phyloP scores from a whole-genome alignment of 2,888 invertebrate genomes.

The Dermolepida albohirtum region DNA sequence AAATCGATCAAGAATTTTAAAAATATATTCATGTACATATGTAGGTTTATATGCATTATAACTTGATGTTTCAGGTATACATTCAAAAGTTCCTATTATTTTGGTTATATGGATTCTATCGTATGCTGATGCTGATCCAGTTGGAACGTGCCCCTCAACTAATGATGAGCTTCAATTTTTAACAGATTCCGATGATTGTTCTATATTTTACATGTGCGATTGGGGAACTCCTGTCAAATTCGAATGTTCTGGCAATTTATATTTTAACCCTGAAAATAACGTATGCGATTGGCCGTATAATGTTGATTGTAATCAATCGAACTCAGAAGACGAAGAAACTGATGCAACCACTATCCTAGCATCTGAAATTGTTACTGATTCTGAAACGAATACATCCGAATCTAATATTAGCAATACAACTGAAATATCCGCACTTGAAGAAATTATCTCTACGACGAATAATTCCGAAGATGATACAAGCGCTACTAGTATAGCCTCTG shows the following conservation, averaged over 20 bases:
- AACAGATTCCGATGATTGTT: constrained; percentile 1
- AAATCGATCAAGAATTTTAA: no score
- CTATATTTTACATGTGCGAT: constrained; percentile 18
- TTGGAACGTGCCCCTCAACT: constrained; percentile 22
- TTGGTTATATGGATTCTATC: no score
- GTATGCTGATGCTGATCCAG: neutral
- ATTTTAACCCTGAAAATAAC: constrained; percentile 41
- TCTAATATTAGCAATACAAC: neutral
- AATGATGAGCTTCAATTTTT: constrained; percentile 17
- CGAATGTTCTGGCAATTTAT: constrained; percentile 43
- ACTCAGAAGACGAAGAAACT: no score
- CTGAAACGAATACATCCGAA: no score
- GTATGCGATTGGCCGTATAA: constrained; percentile 45
- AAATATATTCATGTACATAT: no score
- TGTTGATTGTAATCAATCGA: constrained; percentile 27
- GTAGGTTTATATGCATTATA: no score
- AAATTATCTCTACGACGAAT: no score
- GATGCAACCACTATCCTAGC: neutral
- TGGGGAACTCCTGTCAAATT: constrained; percentile 34
- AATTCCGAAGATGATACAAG: no score
- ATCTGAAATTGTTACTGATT: neutral
- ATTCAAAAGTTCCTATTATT: no score
- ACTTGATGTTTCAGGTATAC: no score
- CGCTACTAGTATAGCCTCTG: no score
- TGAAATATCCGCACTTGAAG: no score